Percentiles rank a stretch among this genome's conserved stretches.
phyloP scores from a whole-genome alignment of 53 echinoderm and acorn worm species.

The Crossaster papposus region DNA sequence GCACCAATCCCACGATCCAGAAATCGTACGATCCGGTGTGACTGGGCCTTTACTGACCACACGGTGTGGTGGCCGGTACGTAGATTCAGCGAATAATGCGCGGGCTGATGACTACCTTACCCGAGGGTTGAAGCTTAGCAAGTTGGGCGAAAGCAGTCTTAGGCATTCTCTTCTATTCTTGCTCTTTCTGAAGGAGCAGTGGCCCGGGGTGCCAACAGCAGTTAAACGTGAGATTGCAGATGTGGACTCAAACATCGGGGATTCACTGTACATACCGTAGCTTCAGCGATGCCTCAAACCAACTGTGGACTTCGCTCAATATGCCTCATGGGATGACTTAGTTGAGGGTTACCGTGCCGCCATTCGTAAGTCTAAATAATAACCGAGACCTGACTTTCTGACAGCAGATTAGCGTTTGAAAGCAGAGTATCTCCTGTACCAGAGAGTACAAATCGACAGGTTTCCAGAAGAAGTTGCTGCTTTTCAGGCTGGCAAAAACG shows the following conservation, averaged over 20 bases:
- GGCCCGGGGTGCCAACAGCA: not conserved
- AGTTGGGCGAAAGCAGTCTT: not conserved
- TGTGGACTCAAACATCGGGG: slow-evolving; percentile 1
- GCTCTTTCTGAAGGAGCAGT: not conserved
- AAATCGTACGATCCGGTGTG: too few species aligned
- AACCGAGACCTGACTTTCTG: not conserved
- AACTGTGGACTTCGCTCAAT: not conserved
- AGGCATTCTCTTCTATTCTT: slow-evolving; percentile 28
- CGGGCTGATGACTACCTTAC: too few species aligned
- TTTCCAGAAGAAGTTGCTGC: slow-evolving; percentile 12
- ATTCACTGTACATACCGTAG: slow-evolving; percentile 18
- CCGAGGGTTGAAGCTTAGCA: not conserved
- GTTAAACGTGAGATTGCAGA: not conserved
- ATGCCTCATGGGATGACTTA: slow-evolving; percentile 25
- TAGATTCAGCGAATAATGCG: too few species aligned
- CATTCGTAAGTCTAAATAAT: not conserved
- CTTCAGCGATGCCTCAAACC: not conserved
- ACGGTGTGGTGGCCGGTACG: slow-evolving; percentile 4
- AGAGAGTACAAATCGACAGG: not conserved
- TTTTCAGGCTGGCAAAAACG: not conserved
- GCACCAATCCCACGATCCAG: too few species aligned
- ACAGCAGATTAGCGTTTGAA: not conserved
- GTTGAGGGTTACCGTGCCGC: not conserved
- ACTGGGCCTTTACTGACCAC: slow-evolving; percentile 3
- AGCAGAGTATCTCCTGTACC: too few species aligned